These are phyloP conservation scores for Cyprinella venusta DNA, from an alignment of 2,797 vertebrate species.

Conservation along the genomic window DNA sequence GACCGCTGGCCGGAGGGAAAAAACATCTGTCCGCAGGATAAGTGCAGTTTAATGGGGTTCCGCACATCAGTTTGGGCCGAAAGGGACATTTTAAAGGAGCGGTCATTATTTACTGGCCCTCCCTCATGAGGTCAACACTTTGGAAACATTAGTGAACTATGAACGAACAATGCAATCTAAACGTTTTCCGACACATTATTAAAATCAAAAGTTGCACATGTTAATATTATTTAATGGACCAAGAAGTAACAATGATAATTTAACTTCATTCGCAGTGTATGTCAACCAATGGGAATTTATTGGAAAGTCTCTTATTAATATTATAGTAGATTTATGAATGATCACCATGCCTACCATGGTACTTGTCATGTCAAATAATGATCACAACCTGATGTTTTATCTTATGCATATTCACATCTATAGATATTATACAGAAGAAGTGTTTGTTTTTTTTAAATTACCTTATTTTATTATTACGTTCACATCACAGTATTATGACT, in stretches of 20 bases:
- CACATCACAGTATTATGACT: not conserved
- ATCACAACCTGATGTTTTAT: not conserved
- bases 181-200: too few species aligned
- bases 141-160: too few species aligned
- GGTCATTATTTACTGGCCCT: not conserved
- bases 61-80: not conserved
- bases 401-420: not conserved
- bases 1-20: not conserved
- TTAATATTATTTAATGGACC: too few species aligned
- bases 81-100: not conserved
- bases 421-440: not conserved
- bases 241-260: too few species aligned
- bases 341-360: not conserved
- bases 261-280: too few species aligned
- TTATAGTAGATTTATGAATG: not conserved
- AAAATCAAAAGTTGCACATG: too few species aligned
- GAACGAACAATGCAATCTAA: too few species aligned
- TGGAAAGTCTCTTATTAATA: not conserved
- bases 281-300: too few species aligned
- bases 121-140: too few species aligned
- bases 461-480: not conserved
- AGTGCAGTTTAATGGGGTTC: constrained; percentile 21
- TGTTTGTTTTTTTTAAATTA: not conserved
- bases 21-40: constrained; percentile 13
- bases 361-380: too few species aligned